These are phyloP conservation scores for Echinops telfairi DNA, from an alignment of 2,113 vertebrate genomes.

Conservation along the genomic window DNA sequence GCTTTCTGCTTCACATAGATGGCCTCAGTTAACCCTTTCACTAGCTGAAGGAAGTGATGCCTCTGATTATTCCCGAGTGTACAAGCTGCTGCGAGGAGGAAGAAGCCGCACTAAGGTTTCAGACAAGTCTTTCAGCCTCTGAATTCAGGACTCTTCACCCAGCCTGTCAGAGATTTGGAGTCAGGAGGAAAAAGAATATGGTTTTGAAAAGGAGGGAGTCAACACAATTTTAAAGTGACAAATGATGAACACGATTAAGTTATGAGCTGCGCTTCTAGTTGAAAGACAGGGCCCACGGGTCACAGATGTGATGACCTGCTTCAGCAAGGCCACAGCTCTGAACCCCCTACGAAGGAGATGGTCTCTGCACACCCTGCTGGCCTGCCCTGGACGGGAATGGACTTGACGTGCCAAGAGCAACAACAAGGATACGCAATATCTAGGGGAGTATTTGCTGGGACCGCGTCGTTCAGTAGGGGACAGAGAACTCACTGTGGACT, in stretches of 20 bases:
- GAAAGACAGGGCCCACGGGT: neutral
- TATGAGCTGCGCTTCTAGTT: neutral
- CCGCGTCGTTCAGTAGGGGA: neutral
- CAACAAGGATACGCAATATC: neutral
- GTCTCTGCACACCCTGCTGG: neutral
- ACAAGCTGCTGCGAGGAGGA: neutral
- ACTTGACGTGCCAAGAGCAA: neutral
- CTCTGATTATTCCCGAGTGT: neutral
- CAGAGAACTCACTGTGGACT: neutral
- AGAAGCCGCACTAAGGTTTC: constrained; percentile 3
- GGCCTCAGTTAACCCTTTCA: neutral
- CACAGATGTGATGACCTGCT: neutral
- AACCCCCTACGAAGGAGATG: neutral
- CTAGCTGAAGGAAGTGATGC: neutral
- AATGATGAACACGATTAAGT: neutral
- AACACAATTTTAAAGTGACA: neutral
- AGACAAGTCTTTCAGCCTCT: neutral
- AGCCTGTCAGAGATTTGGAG: neutral
- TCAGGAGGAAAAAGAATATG: neutral
- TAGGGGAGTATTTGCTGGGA: too few species aligned
- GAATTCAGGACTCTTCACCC: neutral
- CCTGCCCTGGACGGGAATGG: neutral
- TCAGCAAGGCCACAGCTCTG: neutral
- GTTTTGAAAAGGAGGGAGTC: neutral
- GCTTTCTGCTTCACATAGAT: neutral